Conservation (phyloP, 2,113 vertebrate genomes). For the Parus major region DNA sequence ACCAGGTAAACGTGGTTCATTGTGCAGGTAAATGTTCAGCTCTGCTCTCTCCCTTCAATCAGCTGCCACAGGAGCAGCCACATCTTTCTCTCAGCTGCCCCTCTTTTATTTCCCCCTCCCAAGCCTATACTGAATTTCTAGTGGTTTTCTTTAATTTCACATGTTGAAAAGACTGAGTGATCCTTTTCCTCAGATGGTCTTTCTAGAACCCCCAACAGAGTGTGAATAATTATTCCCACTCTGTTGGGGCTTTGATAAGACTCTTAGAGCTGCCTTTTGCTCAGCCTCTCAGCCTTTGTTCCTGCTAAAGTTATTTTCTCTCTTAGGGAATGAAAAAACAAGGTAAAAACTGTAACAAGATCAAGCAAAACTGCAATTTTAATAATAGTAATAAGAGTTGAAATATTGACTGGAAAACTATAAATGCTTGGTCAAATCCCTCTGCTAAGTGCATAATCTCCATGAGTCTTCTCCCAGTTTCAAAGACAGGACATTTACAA, state of each 20-base stretch:
- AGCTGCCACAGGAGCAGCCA: background rate
- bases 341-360: background rate
- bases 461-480: background rate
- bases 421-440: background rate
- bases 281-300: conserved; percentile 63
- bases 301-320: conserved; percentile 49
- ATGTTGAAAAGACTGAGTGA: conserved; percentile 53
- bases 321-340: background rate
- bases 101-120: background rate
- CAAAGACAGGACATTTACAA: background rate
- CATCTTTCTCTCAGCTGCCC: background rate
- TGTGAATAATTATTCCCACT: conserved; percentile 65
- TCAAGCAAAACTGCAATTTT: background rate
- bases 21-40: background rate
- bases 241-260: conserved; percentile 64
- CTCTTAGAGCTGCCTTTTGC: conserved; percentile 64
- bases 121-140: background rate
- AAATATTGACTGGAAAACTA: background rate
- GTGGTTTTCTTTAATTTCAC: conserved; percentile 55
- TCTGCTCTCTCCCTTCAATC: background rate
- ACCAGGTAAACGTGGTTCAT: background rate
- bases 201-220: conserved; percentile 63
- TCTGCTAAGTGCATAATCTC: background rate
- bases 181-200: conserved; percentile 63
- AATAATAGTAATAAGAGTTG: background rate